These are phyloP conservation scores for Drosophila yakuba DNA, from an alignment of 1,140 invertebrate genomes.

Conservation along the genomic window DNA sequence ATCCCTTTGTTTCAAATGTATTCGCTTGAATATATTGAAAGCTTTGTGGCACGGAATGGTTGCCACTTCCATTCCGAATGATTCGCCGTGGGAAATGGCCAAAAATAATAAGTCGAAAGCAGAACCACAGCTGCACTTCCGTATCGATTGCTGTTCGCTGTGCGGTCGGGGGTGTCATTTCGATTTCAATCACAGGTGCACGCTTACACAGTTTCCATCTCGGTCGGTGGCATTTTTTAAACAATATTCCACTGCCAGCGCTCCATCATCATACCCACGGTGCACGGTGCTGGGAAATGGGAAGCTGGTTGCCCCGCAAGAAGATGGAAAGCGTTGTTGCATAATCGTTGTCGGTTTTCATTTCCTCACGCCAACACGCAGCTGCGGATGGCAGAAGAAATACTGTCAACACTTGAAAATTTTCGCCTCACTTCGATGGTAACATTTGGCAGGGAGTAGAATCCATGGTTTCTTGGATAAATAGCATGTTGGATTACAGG, in stretches of 20 bases:
- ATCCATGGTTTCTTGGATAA: constrained; percentile 2
- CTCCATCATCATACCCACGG: not conserved
- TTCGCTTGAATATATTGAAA: not conserved
- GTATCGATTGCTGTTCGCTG: constrained; percentile 26
- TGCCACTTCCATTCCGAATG: constrained; percentile 3
- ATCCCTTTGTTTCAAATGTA: not conserved
- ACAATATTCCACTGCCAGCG: constrained; percentile 49
- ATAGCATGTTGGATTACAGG: not conserved
- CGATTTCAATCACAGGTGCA: constrained; percentile 48
- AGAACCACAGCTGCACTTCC: constrained; percentile 29
- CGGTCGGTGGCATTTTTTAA: constrained; percentile 44
- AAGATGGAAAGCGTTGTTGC: constrained; percentile 45
- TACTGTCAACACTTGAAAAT: constrained; percentile 53
- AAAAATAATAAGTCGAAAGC: constrained; percentile 32
- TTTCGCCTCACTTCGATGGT: constrained; percentile 31
- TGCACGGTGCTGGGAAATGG: constrained; percentile 1
- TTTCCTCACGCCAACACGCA: constrained; percentile 45
- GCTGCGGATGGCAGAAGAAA: constrained; percentile 31
- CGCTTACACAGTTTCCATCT: constrained; percentile 7
- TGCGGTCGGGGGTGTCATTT: constrained; percentile 21
- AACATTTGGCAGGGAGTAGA: constrained; percentile 3
- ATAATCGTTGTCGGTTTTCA: constrained; percentile 76
- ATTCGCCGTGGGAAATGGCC: constrained; percentile 26
- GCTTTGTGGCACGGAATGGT: constrained; percentile 13
- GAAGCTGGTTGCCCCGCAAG: constrained; percentile 2